Conservation (phyloP, 1,140 invertebrate species). For the Popillia japonica region DNA sequence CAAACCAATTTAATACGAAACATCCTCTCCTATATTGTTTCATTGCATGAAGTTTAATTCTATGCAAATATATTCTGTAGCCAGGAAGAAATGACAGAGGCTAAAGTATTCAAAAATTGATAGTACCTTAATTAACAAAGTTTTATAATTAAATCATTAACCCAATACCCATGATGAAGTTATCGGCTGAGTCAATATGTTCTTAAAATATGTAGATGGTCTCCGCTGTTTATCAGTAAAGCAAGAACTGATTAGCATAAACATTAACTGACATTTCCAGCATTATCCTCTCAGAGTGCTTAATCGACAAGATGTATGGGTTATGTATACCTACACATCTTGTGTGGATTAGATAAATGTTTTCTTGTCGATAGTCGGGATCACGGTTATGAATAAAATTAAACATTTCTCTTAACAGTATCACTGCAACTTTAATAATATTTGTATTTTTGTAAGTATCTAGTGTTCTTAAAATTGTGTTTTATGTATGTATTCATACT, state of each 20-base stretch:
- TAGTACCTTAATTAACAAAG: background rate
- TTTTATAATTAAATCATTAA: constrained; percentile 17
- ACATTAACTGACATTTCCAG: background rate
- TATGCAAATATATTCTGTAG: background rate
- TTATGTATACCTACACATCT: too few species aligned
- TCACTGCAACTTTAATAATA: too few species aligned
- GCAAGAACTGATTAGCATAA: constrained; percentile 19
- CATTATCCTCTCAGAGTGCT: background rate
- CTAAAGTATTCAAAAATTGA: background rate
- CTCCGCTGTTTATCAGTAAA: background rate
- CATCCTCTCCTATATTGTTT: too few species aligned
- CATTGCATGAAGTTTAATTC: background rate
- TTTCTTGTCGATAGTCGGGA: too few species aligned
- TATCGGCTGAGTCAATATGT: background rate
- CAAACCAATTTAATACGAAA: too few species aligned
- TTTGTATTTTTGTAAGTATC: too few species aligned
- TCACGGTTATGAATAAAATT: too few species aligned
- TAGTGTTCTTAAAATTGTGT: too few species aligned
- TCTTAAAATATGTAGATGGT: constrained; percentile 15
- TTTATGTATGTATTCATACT: too few species aligned
- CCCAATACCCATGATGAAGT: background rate
- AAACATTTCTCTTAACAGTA: too few species aligned
- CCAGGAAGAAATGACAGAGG: background rate
- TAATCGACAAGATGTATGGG: background rate
- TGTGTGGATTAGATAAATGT: too few species aligned